A percentile compares a stretch with the other conserved stretches of the same genome.
These are phyloP conservation scores for Ichneumoninae sp. DNA, from an alignment of 2,888 invertebrate genomes.

Conservation along the genomic window DNA sequence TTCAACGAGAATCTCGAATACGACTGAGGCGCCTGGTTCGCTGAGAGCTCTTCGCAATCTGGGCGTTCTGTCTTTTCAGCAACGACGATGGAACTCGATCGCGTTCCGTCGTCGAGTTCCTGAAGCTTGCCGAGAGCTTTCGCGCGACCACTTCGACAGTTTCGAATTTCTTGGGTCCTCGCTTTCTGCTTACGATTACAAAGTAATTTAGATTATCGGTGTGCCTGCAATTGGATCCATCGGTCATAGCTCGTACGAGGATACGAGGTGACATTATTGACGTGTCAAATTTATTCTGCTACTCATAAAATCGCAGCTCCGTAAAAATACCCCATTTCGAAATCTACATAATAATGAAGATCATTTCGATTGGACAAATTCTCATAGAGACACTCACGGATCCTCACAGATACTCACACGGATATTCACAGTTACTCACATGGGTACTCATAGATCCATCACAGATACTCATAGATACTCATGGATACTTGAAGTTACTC, in stretches of 20 bases:
- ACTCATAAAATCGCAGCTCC: not conserved
- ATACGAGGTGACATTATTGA: not conserved
- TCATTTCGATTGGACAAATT: too few species aligned
- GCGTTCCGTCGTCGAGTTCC: not conserved
- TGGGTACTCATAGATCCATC: too few species aligned
- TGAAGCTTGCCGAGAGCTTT: slow-evolving; percentile 25
- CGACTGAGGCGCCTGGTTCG: slow-evolving; percentile 24
- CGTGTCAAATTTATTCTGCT: not conserved
- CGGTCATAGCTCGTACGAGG: not conserved
- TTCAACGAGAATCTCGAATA: slow-evolving; percentile 44
- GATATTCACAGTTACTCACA: too few species aligned
- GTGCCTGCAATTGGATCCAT: slow-evolving; percentile 15
- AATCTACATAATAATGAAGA: too few species aligned
- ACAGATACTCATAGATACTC: too few species aligned
- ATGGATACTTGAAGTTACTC: too few species aligned
- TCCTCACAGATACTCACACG: too few species aligned
- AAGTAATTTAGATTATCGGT: slow-evolving; percentile 24
- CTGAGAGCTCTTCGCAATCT: slow-evolving; percentile 15
- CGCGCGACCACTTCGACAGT: slow-evolving; percentile 27
- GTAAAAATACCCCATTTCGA: too few species aligned
- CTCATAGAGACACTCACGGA: too few species aligned
- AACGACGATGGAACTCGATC: slow-evolving; percentile 13
- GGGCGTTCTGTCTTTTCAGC: not conserved
- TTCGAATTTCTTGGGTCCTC: slow-evolving; percentile 54
- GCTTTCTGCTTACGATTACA: slow-evolving; percentile 50